phyloP scores from a whole-genome alignment of 2,113 vertebrate species.

The Isurus oxyrinchus region DNA sequence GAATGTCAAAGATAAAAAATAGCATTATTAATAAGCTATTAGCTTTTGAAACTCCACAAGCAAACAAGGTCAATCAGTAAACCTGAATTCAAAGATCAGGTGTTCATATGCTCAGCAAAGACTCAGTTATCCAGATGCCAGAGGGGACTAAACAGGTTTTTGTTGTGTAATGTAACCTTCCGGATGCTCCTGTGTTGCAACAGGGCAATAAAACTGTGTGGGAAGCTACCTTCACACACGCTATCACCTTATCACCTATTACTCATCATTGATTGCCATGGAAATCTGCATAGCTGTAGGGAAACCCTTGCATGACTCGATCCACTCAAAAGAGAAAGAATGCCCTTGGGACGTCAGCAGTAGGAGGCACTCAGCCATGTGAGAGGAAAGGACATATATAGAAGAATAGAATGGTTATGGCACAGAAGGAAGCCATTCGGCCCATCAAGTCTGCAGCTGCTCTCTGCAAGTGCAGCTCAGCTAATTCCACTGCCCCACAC shows the following conservation, averaged over 20 bases:
- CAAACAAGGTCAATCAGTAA: neutral
- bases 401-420: neutral
- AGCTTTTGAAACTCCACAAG: neutral
- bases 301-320: slow-evolving; percentile 2
- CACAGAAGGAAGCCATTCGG: no score
- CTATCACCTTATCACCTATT: neutral
- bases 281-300: neutral
- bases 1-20: neutral
- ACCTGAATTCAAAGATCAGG: neutral
- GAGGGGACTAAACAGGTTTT: neutral
- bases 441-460: no score
- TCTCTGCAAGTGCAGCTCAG: neutral
- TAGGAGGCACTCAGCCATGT: neutral
- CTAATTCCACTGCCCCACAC: no score
- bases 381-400: neutral
- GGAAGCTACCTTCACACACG: slow-evolving; percentile 23
- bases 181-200: slow-evolving; percentile 4
- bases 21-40: neutral
- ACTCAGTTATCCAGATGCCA: no score
- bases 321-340: neutral
- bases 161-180: slow-evolving; percentile 15
- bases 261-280: neutral
- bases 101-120: neutral
- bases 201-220: slow-evolving; percentile 13
- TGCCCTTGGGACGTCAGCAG: neutral